Percentiles rank a stretch among this genome's conserved stretches.
Evolutionary conservation across 2,888 invertebrate genomes (phyloP).

Genomic region (Syrphus vitripennis): DNA sequence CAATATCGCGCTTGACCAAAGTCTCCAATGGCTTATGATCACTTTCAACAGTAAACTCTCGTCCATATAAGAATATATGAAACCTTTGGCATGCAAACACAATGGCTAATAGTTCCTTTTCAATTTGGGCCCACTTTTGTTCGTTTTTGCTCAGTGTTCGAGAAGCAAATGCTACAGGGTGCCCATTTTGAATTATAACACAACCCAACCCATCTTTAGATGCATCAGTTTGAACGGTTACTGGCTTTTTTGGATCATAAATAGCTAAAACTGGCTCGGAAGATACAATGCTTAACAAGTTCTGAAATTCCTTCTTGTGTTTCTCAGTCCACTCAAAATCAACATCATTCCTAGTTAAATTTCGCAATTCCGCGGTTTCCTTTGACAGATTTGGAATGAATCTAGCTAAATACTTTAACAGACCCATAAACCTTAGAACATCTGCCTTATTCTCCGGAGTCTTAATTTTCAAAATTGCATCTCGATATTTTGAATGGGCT

Average conservation of each 20-base stretch:
- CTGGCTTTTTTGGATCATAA: conserved; percentile 66
- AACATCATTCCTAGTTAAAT: conserved; percentile 43
- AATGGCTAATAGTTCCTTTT: conserved; percentile 78
- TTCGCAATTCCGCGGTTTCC: conserved; percentile 25
- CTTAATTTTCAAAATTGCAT: conserved; percentile 53
- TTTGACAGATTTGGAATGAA: conserved; percentile 67
- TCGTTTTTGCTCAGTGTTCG: conserved; percentile 74
- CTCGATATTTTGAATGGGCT: conserved; percentile 46
- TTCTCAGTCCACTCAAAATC: conserved; percentile 42
- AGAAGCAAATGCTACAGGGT: conserved; percentile 76
- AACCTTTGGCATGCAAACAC: conserved; percentile 72
- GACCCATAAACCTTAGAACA: conserved; percentile 51
- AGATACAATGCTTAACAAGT: conserved; percentile 7
- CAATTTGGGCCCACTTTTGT: conserved; percentile 77
- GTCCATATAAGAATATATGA: conserved; percentile 45
- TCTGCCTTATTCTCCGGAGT: conserved; percentile 33
- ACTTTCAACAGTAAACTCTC: conserved; percentile 60
- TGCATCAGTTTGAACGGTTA: conserved; percentile 75
- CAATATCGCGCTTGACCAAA: conserved; percentile 73
- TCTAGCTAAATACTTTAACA: conserved; percentile 65
- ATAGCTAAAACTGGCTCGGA: conserved; percentile 30
- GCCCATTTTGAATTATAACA: conserved; percentile 63
- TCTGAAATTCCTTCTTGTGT: conserved; percentile 47
- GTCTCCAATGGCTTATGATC: conserved; percentile 76
- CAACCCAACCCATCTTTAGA: conserved; percentile 51